Evolutionary conservation across 37 sponge, comb jelly and placozoan species (phyloP), one percentile per base, ranked within the genome.

Genomic region (Bolinopsis microptera): DNA sequence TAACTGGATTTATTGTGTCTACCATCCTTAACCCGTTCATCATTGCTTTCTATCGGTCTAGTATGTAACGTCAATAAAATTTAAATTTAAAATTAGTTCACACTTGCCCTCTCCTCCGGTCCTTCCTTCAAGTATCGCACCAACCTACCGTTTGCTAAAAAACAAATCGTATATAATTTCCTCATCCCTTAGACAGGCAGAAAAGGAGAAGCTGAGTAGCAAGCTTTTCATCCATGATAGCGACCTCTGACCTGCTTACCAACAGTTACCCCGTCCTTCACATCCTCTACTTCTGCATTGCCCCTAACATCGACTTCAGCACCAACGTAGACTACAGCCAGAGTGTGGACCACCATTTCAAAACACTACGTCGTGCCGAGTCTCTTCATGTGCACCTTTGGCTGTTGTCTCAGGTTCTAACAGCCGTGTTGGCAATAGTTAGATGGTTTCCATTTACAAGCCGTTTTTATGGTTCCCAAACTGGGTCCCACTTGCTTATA

Each of bases 241-340:
- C 80, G 3, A 32, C 18, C 37, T 77, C 80, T 2, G 80, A 77
- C 32, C 80, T 77, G 36, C 13, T 77, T 22, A 77, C 80, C 3
- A 77, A 77, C 37, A 77, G 80, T 36, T 77, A 77, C 80, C 80
- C 80, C 35, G 32, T 34, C 80, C 80, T 77, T 22, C 80, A 77
- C 80, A 77, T 77, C 21, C 80, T 77, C 80, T 77, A 77, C 80
- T 77, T 77, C 35, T 77, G 80, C 21, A 1, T 77, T 0, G 37
- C 35, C 3, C 80, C 80, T 22, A 32, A 13, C 18, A 32, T 77
- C 35, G 35, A 77, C 37, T 18, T 77, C 9, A 77, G 80, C 35
- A 77, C 36, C 80, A 1, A 33, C 34, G 21, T 32, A 16, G 80
- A 77, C 80, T 77, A 77, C 80, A 13, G 9, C 21, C 1, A 16